Evolutionary conservation across 2,888 invertebrate species (phyloP).

Genomic region (Nysson spinosus): DNA sequence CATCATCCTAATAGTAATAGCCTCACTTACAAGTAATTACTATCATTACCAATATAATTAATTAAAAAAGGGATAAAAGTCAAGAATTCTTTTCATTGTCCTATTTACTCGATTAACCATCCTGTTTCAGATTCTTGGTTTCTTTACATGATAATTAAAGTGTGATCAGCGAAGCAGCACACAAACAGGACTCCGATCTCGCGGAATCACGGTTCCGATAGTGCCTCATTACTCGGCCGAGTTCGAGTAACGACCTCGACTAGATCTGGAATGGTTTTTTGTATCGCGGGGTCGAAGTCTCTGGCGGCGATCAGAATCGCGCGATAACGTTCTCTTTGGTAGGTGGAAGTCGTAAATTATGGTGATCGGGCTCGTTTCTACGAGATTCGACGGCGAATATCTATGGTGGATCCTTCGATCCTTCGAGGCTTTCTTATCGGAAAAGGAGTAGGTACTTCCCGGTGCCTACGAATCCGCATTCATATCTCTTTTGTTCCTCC

Average conservation of each 20-base stretch:
- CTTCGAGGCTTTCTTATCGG: slow-evolving; percentile 29
- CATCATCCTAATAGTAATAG: no score
- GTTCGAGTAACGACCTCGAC: slow-evolving; percentile 63
- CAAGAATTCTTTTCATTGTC: not conserved
- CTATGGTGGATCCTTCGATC: slow-evolving; percentile 50
- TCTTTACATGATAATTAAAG: slow-evolving; percentile 44
- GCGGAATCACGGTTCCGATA: slow-evolving; percentile 52
- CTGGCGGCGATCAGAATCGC: slow-evolving; percentile 65
- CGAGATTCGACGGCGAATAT: slow-evolving; percentile 51
- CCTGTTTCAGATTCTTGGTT: not conserved
- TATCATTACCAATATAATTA: no score
- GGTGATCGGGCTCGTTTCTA: slow-evolving; percentile 63
- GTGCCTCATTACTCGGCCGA: slow-evolving; percentile 63
- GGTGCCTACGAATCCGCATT: slow-evolving; percentile 46
- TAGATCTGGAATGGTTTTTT: slow-evolving; percentile 61
- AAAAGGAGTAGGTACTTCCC: slow-evolving; percentile 30
- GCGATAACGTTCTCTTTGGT: slow-evolving; percentile 56
- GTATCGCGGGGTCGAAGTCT: slow-evolving; percentile 61
- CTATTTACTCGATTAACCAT: not conserved
- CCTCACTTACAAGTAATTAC: no score
- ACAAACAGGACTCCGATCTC: slow-evolving; percentile 45
- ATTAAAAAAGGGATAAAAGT: no score
- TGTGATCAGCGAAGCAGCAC: slow-evolving; percentile 52
- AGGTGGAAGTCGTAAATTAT: slow-evolving; percentile 65
- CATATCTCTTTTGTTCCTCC: slow-evolving; percentile 49